phyloP scores from a whole-genome alignment of 2,888 invertebrate species.

The Electrophaes corylata region DNA sequence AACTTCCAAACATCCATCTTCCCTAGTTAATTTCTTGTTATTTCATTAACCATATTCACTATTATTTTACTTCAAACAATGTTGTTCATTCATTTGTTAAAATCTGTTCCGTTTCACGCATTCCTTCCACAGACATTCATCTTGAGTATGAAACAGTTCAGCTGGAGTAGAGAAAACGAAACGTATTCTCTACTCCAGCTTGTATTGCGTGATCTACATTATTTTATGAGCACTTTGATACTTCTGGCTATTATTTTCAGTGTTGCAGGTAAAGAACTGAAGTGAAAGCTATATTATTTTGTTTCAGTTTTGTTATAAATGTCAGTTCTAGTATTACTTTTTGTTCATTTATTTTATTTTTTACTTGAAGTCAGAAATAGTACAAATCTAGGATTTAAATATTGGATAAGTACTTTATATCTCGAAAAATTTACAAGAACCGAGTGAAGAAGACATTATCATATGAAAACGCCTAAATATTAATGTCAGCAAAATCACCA shows the following conservation, averaged over 20 bases:
- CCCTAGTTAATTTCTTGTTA: too few species aligned
- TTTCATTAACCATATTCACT: neutral
- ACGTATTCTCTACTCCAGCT: conserved; percentile 14
- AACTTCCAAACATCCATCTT: too few species aligned
- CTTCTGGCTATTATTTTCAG: neutral
- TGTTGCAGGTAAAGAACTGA: conserved; percentile 1
- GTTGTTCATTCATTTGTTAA: conserved; percentile 14
- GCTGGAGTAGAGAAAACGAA: conserved; percentile 24
- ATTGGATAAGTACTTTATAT: too few species aligned
- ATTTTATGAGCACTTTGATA: neutral
- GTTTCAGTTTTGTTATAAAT: too few species aligned
- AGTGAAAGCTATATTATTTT: neutral
- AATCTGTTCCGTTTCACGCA: conserved; percentile 19
- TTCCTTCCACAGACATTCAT: conserved; percentile 13
- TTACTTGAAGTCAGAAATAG: too few species aligned
- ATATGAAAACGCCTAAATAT: too few species aligned
- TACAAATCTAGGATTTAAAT: too few species aligned
- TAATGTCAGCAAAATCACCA: too few species aligned
- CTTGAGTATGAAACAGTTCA: conserved; percentile 11
- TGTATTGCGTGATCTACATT: conserved; percentile 11
- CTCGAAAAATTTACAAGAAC: too few species aligned
- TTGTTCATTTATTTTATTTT: too few species aligned
- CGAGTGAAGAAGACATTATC: too few species aligned
- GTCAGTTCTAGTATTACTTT: too few species aligned
- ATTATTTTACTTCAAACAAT: neutral